Conservation (phyloP, 2,113 vertebrate genomes). For the Spheniscus mendiculus region DNA sequence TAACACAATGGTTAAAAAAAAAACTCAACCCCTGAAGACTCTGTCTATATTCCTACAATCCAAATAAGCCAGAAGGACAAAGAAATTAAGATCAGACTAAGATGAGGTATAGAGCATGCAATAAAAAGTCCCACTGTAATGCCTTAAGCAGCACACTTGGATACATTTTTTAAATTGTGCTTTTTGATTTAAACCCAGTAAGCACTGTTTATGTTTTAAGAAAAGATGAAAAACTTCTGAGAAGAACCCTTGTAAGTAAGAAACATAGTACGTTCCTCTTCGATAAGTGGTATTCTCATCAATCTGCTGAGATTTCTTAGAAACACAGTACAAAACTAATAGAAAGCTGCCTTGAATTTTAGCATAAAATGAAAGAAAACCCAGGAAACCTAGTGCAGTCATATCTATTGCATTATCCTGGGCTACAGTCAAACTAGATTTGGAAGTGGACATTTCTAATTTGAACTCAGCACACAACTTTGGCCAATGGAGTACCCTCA, state of each 20-base stretch:
- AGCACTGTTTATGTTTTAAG: neutral
- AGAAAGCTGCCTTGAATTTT: neutral
- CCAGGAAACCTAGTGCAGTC: neutral
- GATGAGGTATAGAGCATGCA: neutral
- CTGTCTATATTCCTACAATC: neutral
- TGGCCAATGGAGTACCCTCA: neutral
- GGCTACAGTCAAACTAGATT: neutral
- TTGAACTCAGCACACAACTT: neutral
- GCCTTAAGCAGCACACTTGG: neutral
- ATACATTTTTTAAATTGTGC: neutral
- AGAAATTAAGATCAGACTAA: neutral
- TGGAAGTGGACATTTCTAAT: neutral
- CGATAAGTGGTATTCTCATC: neutral
- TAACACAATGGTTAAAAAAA: neutral
- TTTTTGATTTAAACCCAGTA: neutral
- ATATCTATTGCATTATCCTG: neutral
- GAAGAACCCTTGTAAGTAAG: neutral
- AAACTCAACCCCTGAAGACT: neutral
- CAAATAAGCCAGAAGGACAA: neutral
- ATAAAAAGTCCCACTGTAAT: neutral
- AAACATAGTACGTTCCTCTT: rapidly evolving
- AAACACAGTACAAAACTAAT: neutral
- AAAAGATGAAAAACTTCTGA: neutral
- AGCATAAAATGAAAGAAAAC: neutral
- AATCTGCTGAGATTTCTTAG: neutral